phyloP scores from a whole-genome alignment of 2,888 invertebrate genomes.

The Bedellia somnulentella region DNA sequence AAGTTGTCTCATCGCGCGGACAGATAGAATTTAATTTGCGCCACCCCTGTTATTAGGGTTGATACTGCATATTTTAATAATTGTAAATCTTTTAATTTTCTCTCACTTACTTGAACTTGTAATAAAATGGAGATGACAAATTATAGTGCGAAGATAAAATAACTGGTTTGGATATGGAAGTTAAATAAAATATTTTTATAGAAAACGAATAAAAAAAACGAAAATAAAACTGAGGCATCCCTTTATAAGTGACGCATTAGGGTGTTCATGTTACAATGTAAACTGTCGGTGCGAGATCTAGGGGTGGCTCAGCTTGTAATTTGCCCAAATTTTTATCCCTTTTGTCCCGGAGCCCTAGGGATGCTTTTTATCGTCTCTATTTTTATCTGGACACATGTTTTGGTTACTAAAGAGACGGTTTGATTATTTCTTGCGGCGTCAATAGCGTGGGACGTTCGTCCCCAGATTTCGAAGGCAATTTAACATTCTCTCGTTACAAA shows the following conservation, averaged over 20 bases:
- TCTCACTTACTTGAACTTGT: too few relatives aligned
- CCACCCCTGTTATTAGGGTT: constrained; percentile 34
- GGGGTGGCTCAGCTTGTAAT: constrained; percentile 55
- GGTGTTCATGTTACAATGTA: constrained; percentile 57
- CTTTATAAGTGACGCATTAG: constrained; percentile 34
- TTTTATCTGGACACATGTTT: constrained; percentile 20
- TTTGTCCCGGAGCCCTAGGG: constrained; percentile 10
- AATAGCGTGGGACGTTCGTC: too few relatives aligned
- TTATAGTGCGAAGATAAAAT: too few relatives aligned
- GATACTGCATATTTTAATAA: constrained; percentile 8
- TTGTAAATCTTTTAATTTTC: not conserved
- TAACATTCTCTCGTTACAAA: too few relatives aligned
- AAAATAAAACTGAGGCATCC: not conserved
- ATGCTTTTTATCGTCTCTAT: constrained; percentile 28
- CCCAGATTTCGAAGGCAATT: too few relatives aligned
- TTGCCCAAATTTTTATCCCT: constrained; percentile 53
- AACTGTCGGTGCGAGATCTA: constrained; percentile 22
- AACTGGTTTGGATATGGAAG: too few relatives aligned
- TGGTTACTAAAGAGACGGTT: constrained; percentile 30
- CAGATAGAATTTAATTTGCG: constrained; percentile 55
- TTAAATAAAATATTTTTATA: not conserved
- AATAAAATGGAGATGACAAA: not conserved
- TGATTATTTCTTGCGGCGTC: constrained; percentile 18
- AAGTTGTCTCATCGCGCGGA: constrained; percentile 55
- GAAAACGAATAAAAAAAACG: not conserved